A percentile compares a stretch with the other conserved stretches of the same genome.
Conservation (phyloP, 2,888 invertebrate genomes). For the Amblyteles armatorius region DNA sequence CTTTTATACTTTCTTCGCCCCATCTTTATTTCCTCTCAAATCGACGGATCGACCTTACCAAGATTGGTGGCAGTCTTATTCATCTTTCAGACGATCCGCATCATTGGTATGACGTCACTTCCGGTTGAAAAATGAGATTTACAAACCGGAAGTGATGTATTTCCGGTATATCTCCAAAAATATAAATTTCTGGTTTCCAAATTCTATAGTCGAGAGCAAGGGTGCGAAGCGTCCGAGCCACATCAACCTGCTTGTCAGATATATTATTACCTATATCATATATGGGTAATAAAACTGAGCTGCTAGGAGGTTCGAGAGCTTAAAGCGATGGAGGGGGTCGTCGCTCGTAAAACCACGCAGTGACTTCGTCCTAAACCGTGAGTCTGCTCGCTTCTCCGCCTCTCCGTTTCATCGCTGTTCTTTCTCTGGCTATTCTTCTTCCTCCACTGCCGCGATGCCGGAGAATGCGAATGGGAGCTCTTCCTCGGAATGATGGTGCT, state of each 20-base stretch:
- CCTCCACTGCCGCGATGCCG: constrained; percentile 36
- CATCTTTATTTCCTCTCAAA: constrained; percentile 29
- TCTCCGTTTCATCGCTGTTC: constrained; percentile 27
- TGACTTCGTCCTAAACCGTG: constrained; percentile 24
- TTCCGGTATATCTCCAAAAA: not conserved
- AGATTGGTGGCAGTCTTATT: constrained; percentile 24
- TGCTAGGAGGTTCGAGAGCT: constrained; percentile 34
- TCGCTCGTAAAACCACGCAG: constrained; percentile 77
- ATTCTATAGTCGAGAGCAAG: not conserved
- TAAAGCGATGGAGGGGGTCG: constrained; percentile 71
- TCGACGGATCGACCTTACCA: constrained; percentile 47
- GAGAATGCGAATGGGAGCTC: constrained; percentile 37
- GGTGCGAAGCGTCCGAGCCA: not conserved
- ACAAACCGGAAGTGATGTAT: not conserved
- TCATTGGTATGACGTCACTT: not conserved
- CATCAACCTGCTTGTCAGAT: not conserved
- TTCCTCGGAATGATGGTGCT: constrained; percentile 42
- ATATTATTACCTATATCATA: not conserved
- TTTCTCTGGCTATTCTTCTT: constrained; percentile 20
- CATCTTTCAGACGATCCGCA: not conserved
- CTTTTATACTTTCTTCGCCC: constrained; percentile 34
- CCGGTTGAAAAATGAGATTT: not conserved
- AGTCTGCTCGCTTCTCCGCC: constrained; percentile 4
- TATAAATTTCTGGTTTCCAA: not conserved
- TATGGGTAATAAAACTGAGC: constrained; percentile 16